These are phyloP conservation scores for Trilocha varians DNA, from an alignment of 2,888 invertebrate genomes.

Conservation along the genomic window DNA sequence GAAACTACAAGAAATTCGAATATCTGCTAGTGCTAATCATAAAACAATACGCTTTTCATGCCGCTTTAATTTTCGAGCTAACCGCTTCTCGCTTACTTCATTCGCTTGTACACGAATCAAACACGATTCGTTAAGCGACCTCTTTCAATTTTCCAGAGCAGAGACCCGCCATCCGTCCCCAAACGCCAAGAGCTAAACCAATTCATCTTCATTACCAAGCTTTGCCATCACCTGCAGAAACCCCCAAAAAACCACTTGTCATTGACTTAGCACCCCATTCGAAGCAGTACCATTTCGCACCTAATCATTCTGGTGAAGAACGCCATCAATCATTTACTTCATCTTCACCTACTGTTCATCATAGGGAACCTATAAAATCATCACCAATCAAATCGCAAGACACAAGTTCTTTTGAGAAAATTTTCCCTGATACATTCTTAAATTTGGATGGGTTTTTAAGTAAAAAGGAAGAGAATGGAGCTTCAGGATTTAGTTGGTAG, in stretches of 20 bases:
- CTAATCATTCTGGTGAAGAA: constrained; percentile 1
- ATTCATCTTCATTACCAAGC: constrained; percentile 23
- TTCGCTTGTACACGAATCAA: constrained; percentile 29
- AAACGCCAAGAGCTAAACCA: constrained; percentile 25
- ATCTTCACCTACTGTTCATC: neutral
- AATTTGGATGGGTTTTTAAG: constrained; percentile 23
- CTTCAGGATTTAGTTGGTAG: constrained; percentile 7
- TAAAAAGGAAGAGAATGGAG: neutral
- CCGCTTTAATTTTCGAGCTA: neutral
- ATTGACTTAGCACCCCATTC: constrained; percentile 7
- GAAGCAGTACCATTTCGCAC: constrained; percentile 1
- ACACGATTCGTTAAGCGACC: constrained; percentile 42
- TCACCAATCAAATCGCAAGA: constrained; percentile 14
- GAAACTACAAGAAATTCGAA: too few species aligned
- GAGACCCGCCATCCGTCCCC: constrained; percentile 23
- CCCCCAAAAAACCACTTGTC: constrained; percentile 7
- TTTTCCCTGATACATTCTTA: constrained; percentile 25
- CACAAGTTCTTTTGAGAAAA: constrained; percentile 16
- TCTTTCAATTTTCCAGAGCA: constrained; percentile 50
- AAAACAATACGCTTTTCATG: neutral
- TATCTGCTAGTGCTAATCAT: too few species aligned
- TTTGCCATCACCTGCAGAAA: constrained; percentile 15
- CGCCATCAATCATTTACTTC: neutral
- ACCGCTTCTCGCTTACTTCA: neutral
- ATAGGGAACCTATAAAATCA: neutral